A percentile compares a stretch with the other conserved stretches of the same genome.
Conservation (phyloP, 2,113 vertebrate genomes). For the Alethe castanea region DNA sequence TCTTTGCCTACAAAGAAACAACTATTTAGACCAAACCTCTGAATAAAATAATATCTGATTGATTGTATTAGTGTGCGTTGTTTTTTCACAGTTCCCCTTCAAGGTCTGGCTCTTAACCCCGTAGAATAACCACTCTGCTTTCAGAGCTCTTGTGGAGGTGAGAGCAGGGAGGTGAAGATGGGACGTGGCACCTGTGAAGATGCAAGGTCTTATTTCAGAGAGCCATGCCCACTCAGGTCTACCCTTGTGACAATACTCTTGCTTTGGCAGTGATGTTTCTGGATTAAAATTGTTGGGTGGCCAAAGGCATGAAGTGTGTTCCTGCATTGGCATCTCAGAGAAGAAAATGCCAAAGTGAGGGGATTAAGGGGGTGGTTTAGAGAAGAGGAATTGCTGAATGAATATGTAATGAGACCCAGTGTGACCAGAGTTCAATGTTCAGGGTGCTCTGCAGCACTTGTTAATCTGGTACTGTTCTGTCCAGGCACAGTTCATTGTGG, state of each 20-base stretch:
- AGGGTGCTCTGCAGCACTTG: accelerated
- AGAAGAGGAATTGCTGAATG: not conserved
- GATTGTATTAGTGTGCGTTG: not conserved
- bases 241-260: accelerated
- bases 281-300: not conserved
- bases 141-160: not conserved
- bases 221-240: accelerated
- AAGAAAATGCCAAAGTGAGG: not conserved
- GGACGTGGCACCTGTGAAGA: not conserved
- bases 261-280: not conserved
- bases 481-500: not conserved
- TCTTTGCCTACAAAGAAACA: not conserved
- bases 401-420: accelerated
- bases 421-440: not conserved
- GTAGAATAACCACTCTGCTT: not conserved
- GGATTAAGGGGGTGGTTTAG: not conserved
- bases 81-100: not conserved
- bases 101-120: not conserved
- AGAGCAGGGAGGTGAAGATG: not conserved
- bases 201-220: no score
- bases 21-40: not conserved
- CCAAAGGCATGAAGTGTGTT: not conserved
- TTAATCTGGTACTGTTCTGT: not conserved
- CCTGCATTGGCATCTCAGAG: not conserved
- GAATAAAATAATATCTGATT: not conserved